Evolutionary conservation across 2,113 vertebrate genomes (phyloP), one percentile per base, ranked within the genome.

Genomic region (Numenius arquata): DNA sequence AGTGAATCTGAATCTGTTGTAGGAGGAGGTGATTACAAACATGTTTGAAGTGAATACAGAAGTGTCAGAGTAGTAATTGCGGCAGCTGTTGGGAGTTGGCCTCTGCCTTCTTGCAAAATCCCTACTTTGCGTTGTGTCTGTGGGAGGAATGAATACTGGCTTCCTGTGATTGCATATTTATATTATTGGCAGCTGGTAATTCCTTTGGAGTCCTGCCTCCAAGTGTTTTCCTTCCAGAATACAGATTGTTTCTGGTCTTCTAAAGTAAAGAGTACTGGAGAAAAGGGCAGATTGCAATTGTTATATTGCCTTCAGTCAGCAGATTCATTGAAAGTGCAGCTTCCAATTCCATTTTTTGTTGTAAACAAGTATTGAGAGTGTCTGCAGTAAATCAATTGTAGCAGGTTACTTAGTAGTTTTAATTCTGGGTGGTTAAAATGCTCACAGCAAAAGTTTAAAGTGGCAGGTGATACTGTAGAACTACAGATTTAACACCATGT

Each of bases 231-330:
- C 45, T 85, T 79, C 58, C 74, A 91, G 56, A 86, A 92, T 61
- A 30, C 75, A 88, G 77, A 66, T 87, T 71, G 85, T 58, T 93
- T 93, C 66, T 93, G 45, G 61, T 85, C 22, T 53, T 88, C 62
- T 93, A 15, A 89, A 91, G 36, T 22, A 92, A 75, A 89, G 85
- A 70, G 75, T 43, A 94, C 88, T 94, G 71, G 95, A 89, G 82
- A 73, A 92, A 88, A 96, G 90, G 93, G 88, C 85, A 90, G 72
- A 52, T 30, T 59, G 53, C 67, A 52, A 13, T 93, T 96, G 48
- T 48, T 73, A 2, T 2, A 6, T 53, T 88, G 59, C 82, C 47
- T 83, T 61, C 53, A 61, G 58, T 65, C 67, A 92, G 75, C 75
- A 70, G 43, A 83, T 66, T 74, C 5, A 32, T 3, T 70, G 77